A percentile compares a stretch with the other conserved stretches of the same genome.
phyloP scores from a whole-genome alignment of 30 jellyfish, hydroid and myxozoan genomes.

The Hydractinia symbiolongicarpus region DNA sequence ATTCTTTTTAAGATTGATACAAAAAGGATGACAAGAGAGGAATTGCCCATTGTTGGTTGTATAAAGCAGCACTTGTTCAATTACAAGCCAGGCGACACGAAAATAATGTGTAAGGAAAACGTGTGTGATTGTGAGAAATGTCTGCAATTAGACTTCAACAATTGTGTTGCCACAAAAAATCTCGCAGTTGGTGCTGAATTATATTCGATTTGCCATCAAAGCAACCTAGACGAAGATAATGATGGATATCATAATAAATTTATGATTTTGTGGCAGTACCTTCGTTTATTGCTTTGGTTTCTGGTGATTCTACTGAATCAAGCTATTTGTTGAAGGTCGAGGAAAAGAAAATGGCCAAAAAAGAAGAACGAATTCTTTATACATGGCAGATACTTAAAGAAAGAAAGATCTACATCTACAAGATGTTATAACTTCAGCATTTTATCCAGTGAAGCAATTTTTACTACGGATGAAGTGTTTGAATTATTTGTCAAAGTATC shows the following conservation, averaged over 20 bases:
- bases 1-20: constrained; percentile 17
- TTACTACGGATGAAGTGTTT: not conserved
- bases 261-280: not conserved
- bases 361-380: not conserved
- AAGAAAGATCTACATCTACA: not conserved
- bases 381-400: not conserved
- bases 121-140: constrained; percentile 13
- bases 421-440: not conserved
- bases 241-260: not conserved
- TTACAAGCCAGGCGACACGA: not conserved
- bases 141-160: constrained; percentile 11
- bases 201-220: not conserved
- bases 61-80: not conserved
- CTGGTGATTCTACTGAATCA: not conserved
- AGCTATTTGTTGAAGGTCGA: not conserved
- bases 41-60: not conserved
- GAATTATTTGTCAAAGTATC: not conserved
- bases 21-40: constrained; percentile 19
- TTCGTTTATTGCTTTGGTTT: constrained; percentile 7
- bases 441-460: not conserved
- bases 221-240: not conserved
- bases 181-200: not conserved
- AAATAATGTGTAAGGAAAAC: constrained; percentile 5
- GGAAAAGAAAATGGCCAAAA: not conserved
- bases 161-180: not conserved